phyloP scores from a whole-genome alignment of 2,797 vertebrate species.

The Phoebastria nigripes region DNA sequence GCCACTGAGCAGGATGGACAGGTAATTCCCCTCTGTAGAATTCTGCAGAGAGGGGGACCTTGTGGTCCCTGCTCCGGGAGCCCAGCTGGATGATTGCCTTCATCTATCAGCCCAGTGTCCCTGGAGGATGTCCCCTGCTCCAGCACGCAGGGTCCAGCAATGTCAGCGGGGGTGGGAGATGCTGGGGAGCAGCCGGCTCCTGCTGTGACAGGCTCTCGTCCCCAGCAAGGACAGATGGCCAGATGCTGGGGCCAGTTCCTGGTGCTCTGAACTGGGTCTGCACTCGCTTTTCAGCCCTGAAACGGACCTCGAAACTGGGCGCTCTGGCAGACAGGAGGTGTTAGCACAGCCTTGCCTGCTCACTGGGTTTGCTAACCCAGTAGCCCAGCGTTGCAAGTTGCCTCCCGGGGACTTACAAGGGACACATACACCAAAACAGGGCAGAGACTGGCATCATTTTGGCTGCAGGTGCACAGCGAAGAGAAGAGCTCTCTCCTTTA shows the following conservation, averaged over 20 bases:
- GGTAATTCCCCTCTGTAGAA: not conserved
- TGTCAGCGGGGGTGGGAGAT: not conserved
- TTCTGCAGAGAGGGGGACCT: not conserved
- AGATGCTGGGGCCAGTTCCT: not conserved
- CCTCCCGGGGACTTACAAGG: not conserved
- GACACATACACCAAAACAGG: not conserved
- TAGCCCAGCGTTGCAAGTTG: not conserved
- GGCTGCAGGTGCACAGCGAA: not conserved
- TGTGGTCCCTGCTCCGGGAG: not conserved
- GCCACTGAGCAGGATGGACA: not conserved
- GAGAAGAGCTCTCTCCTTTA: not conserved
- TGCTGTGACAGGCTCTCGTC: not conserved
- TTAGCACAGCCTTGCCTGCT: not conserved
- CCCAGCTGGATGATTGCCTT: not conserved
- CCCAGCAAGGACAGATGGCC: not conserved
- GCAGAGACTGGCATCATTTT: not conserved
- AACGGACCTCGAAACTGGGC: fast-evolving
- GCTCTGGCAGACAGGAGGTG: not conserved
- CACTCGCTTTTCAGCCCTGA: not conserved
- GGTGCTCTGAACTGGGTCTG: not conserved
- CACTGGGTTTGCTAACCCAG: not conserved
- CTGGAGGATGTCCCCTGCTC: not conserved
- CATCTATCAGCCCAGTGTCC: not conserved
- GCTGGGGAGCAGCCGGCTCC: fast-evolving
- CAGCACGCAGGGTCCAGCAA: not conserved